Base-by-base conservation (phyloP, 2,888 invertebrate species). In the Hydroisotoma schaefferi region DNA sequence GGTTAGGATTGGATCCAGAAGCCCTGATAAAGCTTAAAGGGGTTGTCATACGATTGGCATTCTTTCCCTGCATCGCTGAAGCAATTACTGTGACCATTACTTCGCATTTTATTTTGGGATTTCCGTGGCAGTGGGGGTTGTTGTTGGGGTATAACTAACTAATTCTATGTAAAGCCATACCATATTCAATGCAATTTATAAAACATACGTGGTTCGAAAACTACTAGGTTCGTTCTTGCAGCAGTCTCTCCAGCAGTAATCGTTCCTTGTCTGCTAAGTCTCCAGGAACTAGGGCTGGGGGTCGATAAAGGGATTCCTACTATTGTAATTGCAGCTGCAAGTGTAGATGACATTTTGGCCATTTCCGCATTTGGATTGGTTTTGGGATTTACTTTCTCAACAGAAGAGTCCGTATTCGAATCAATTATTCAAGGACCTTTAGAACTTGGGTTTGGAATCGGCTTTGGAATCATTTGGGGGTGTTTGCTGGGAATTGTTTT, bases 201-300 rank as follows among this genome's bases (percentile, higher is more conserved):
- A 46, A 22, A 18, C 23, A 23, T 10, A 33, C 12, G 8, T 33
- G 33, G 10, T 51, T 28, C 12, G 4, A 51, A 6, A 10, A 15
- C n/a, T 51, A 71, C 38, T 67, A 84, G 84, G 37, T 79, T 84
- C 72, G 79, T 84, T 6, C 75, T 85, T 68, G 83, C 84, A n/a
- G 87, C 86, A 5, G 85, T 87, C 1, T 86, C 86, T 0, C 86
- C 87, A 1, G 87, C 87, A 65, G 87, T 87, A 29, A 84, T 87
- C 47, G 86, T 87, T 26, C 87, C 87, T 0, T 82, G 83, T 18
- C 80, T 87, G 75, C 78, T 87, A 22, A 76, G 78, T 59, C 77
- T 87, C 22, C 81, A 84, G 73, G 84, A 84, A 65, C 77, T 77
- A 60, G 83, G 84, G 6, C 83, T 82, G 70, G 88, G 88, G 8